phyloP scores from a whole-genome alignment of 2,113 vertebrate genomes.

The Erythrocercus mccallii region DNA sequence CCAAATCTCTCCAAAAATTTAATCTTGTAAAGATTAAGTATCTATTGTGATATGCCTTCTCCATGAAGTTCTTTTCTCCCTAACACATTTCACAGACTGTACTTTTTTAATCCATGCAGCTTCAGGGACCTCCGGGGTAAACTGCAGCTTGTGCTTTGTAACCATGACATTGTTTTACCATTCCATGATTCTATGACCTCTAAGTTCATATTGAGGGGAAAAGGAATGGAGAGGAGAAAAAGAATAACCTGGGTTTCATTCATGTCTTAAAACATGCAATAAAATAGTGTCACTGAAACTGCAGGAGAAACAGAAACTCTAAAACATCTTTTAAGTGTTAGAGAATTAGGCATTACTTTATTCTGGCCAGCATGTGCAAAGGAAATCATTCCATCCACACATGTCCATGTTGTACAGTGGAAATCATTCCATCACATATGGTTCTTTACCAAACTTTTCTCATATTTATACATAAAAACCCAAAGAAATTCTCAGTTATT shows the following conservation, averaged over 20 bases:
- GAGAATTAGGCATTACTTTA: not conserved
- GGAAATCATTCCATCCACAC: not conserved
- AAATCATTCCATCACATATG: not conserved
- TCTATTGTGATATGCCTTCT: not conserved
- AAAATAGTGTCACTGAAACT: not conserved
- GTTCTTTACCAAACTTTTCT: not conserved
- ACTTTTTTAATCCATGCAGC: not conserved
- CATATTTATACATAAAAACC: not conserved
- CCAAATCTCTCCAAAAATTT: not conserved
- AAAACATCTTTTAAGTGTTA: not conserved
- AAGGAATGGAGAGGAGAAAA: not conserved
- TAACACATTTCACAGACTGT: not conserved
- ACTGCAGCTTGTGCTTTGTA: rapidly evolving
- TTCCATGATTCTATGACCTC: not conserved
- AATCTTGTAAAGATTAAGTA: not conserved
- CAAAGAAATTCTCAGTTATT: not conserved
- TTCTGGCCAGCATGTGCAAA: not conserved
- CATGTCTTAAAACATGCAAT: not conserved
- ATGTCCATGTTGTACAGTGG: not conserved
- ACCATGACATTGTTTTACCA: not conserved
- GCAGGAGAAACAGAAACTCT: not conserved
- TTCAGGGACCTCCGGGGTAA: not conserved
- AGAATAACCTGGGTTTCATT: not conserved
- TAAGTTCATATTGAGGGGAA: not conserved
- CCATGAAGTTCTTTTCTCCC: not conserved